These are phyloP conservation scores for Amorpha juglandis DNA, from an alignment of 2,888 invertebrate genomes.

Conservation along the genomic window DNA sequence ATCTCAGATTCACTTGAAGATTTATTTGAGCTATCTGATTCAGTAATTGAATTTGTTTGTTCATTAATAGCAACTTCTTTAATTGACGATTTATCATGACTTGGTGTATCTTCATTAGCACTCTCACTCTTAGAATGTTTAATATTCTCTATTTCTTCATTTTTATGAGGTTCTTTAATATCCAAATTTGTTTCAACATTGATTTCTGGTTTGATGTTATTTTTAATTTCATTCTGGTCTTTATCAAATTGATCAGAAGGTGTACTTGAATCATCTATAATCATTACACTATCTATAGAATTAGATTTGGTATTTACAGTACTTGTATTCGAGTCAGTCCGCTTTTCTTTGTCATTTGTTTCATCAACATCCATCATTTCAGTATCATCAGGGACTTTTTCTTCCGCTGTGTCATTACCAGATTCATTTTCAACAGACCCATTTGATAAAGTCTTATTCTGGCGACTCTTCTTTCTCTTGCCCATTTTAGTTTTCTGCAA, in stretches of 20 bases:
- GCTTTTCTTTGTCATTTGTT: conserved; percentile 27
- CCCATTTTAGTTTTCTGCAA: conserved; percentile 56
- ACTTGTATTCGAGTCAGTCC: neutral
- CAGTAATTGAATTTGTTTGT: neutral
- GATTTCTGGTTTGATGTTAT: neutral
- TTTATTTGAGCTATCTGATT: conserved; percentile 21
- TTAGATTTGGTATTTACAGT: conserved; percentile 25
- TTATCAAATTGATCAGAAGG: neutral
- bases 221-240: neutral
- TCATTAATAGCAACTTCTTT: neutral
- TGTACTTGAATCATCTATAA: conserved; percentile 42
- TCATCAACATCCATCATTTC: conserved; percentile 62
- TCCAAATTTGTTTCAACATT: neutral
- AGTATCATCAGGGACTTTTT: conserved; percentile 40
- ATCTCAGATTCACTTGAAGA: conserved; percentile 32
- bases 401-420: conserved; percentile 35
- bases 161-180: neutral
- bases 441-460: conserved; percentile 42
- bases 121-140: no score
- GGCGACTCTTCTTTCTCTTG: conserved; percentile 56
- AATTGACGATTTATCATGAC: neutral
- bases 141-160: conserved; percentile 9
- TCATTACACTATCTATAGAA: conserved; percentile 36
- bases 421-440: conserved; percentile 36
- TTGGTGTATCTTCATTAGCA: neutral